Base-by-base conservation (phyloP, 2,888 invertebrate genomes). In the Drosophila algonquin region DNA sequence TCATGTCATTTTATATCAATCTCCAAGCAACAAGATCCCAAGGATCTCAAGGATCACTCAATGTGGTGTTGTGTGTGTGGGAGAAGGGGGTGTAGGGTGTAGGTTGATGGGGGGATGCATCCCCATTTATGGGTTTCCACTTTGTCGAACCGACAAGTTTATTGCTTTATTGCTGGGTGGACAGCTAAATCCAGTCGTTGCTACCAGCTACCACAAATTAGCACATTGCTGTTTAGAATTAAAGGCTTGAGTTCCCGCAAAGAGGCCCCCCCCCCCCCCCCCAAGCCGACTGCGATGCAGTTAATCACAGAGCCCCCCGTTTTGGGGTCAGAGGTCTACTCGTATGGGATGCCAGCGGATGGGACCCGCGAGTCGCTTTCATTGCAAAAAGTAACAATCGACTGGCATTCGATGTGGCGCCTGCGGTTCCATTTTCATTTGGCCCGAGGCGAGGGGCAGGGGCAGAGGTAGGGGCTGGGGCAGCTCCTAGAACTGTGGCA, bases 301-400 rank as follows among this genome's bases (percentile, higher is more conserved):
- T 81, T 84, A 87, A 81, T 83, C 85, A 84, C 82, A 68, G 72
- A 55, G 55, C 35, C 46, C 27, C 14, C 53, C 56, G 10, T 24
- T 35, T 12, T 21, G 21, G 3, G 16, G 30, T 30, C 30, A 30
- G 30, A 30, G 21, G 21, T 30, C 30, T 40, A 9, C 58, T 30
- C n/a, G 7, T 58, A 44, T 45, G 30, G 51, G n/a, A 27, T 70
- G 65, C 62, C 63, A 73, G 69, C 71, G 79, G 35, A 78, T 75
- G 72, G 71, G 65, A 75, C 65, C 83, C 76, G 61, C 59, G 81
- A 57, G 75, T 63, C 76, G 70, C 67, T 77, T 83, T 76, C 61
- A 79, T 77, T 72, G 65, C 71, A 63, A 58, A 65, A 69, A 77
- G 74, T 68, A 58, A 59, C 64, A 64, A 72, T 64, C 40, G 40